Evolutionary conservation across 2,113 vertebrate species (phyloP), one percentile per base, ranked within the genome.

Genomic region (Hystrix cristata): DNA sequence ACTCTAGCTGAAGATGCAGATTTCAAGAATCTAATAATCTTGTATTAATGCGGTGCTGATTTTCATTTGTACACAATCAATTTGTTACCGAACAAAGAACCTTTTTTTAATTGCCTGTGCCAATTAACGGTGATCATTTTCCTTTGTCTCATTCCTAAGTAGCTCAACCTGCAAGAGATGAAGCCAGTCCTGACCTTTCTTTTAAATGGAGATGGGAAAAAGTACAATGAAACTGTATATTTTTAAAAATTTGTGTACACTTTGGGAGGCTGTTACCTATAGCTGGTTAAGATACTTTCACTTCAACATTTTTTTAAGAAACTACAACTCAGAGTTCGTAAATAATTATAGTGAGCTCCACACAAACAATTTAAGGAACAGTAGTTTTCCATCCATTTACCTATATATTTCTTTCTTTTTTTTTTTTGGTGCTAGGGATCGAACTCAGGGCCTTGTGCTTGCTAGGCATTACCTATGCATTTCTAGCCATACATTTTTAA

Each of bases 11-110:
- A 95, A 97, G 92, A 95, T 53, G 76, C 60, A 93, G 71, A 87
- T 69, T 91, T 91, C 67, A 84, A 93, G 91, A 97, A 80, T 81
- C 94, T 94, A 96, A 96, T 96, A 95, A 98, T 91, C 96, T 90
- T 46, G 53, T 80, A 69, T 96, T 93, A 96, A 96, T 23, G 83
- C 91, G 91, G 55, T 53, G 72, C 83, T 94, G 69, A 79, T 89
- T 97, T 97, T 88, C 91, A 94, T 94, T 87, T 71, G 67, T 97
- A 97, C 67, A 97, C 96, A 97, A 98, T 98, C 97, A 97, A 94
- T 97, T 90, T 97, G 97, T 96, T 95, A 96, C 83, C 29, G 31
- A 97, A 97, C 97, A 97, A 97, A 98, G 95, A 96, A 95, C 82
- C 78, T 82, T 97, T 97, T 97, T 97, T 96, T 97, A 98, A 98